Conservation (phyloP, 2,113 vertebrate genomes). For the Pogona vitticeps region DNA sequence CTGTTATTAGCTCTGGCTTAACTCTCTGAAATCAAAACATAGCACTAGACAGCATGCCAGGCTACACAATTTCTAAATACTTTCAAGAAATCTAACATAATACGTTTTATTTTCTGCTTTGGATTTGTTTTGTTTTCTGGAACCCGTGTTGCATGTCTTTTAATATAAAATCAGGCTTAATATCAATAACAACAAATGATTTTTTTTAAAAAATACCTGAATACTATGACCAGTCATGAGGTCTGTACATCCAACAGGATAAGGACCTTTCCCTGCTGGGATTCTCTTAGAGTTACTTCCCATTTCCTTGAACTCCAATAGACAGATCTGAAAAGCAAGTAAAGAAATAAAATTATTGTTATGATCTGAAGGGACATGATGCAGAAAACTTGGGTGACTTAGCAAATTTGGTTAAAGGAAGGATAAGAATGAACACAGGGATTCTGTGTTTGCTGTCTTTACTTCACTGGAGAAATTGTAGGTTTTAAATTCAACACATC, state of each 20-base stretch:
- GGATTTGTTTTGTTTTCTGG: not conserved
- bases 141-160: not conserved
- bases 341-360: not conserved
- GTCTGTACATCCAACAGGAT: not conserved
- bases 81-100: not conserved
- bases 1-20: not conserved
- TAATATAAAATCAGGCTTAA: not conserved
- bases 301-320: not conserved
- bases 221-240: constrained; percentile 4
- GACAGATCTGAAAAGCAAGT: not conserved
- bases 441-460: too few relatives aligned
- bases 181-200: not conserved
- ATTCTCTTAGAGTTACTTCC: not conserved
- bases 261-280: constrained; percentile 15
- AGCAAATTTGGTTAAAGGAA: not conserved
- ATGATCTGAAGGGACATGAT: not conserved
- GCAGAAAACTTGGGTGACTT: not conserved
- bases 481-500: too few relatives aligned
- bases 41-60: not conserved
- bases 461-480: too few relatives aligned
- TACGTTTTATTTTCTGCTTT: not conserved
- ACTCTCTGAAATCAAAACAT: not conserved
- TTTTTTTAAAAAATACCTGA: not conserved
- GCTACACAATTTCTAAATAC: not conserved
- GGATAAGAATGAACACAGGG: not conserved